A percentile compares a stretch with the other conserved stretches of the same genome.
phyloP scores from a whole-genome alignment of 2,888 invertebrate species.

The Volucella inflata region DNA sequence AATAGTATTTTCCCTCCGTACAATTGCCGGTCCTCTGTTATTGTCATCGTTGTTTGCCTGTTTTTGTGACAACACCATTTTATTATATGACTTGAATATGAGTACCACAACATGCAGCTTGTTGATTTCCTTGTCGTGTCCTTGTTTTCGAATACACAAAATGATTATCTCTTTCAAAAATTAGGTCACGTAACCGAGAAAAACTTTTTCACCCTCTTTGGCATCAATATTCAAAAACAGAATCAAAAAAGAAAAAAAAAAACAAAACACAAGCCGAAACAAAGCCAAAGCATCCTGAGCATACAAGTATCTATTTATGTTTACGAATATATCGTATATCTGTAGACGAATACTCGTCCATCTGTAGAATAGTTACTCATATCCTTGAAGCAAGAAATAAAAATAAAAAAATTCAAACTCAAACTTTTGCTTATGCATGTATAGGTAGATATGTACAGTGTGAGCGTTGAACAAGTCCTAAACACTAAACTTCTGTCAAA shows the following conservation, averaged over 20 bases:
- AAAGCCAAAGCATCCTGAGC: conserved; percentile 33
- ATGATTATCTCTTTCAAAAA: conserved; percentile 61
- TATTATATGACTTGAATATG: too few species aligned
- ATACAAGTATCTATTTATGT: conserved; percentile 5
- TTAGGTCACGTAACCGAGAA: conserved; percentile 69
- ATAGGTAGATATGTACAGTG: too few species aligned
- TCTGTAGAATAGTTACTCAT: conserved; percentile 45
- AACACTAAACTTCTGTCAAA: conserved; percentile 70
- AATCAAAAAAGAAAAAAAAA: conserved; percentile 28
- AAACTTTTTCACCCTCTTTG: conserved; percentile 58
- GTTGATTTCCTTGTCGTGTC: conserved; percentile 67
- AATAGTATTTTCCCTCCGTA: conserved; percentile 10
- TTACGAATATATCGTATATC: too few species aligned
- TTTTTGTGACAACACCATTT: conserved; percentile 5
- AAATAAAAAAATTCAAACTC: conserved; percentile 37
- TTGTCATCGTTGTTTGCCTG: neutral
- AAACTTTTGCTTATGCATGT: conserved; percentile 59
- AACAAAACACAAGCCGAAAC: conserved; percentile 19
- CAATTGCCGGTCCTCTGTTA: conserved; percentile 2
- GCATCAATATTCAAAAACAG: conserved; percentile 53
- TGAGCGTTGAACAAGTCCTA: conserved; percentile 48
- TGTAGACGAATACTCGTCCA: too few species aligned
- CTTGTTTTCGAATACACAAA: conserved; percentile 56
- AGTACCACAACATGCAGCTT: conserved; percentile 50
- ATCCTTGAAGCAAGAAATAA: conserved; percentile 36